Percentiles rank a stretch among this genome's conserved stretches.
These are phyloP conservation scores for Orthosia gracilis DNA, from an alignment of 2,888 invertebrate genomes.

Conservation along the genomic window DNA sequence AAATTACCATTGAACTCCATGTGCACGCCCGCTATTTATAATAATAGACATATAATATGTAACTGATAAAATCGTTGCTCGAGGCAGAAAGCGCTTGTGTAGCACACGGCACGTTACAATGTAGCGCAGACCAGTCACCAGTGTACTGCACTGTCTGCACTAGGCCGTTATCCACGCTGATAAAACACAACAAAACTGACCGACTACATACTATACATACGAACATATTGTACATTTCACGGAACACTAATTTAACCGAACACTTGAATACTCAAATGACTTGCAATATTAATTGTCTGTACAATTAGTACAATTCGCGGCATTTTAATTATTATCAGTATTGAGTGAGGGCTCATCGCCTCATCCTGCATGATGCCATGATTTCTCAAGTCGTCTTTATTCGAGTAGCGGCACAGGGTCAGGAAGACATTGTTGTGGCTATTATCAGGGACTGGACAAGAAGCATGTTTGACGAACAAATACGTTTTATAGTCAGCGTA, in stretches of 20 bases:
- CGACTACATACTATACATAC: constrained; percentile 1
- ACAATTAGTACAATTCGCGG: constrained; percentile 19
- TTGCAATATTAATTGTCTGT: constrained; percentile 22
- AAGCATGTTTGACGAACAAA: neutral
- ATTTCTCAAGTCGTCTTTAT: neutral
- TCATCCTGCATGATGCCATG: neutral
- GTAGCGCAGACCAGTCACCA: neutral
- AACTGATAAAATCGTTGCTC: constrained; percentile 4
- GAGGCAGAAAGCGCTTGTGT: neutral
- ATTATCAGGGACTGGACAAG: neutral
- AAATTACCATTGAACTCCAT: neutral
- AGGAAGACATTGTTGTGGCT: neutral
- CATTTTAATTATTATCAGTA: constrained; percentile 24
- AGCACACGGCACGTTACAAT: neutral
- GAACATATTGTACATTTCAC: constrained; percentile 16
- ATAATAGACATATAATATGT: neutral
- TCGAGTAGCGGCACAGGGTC: no score
- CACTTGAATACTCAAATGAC: constrained; percentile 29
- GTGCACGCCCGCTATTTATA: neutral
- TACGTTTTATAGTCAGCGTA: constrained; percentile 4
- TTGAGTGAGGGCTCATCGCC: neutral
- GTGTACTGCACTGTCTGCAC: no score
- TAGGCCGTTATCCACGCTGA: constrained; percentile 26
- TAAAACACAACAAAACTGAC: neutral
- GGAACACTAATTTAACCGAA: constrained; percentile 6